Evolutionary conservation across 1,140 invertebrate genomes (phyloP), one percentile per base, ranked within the genome.

Genomic region (Radopholus similis): DNA sequence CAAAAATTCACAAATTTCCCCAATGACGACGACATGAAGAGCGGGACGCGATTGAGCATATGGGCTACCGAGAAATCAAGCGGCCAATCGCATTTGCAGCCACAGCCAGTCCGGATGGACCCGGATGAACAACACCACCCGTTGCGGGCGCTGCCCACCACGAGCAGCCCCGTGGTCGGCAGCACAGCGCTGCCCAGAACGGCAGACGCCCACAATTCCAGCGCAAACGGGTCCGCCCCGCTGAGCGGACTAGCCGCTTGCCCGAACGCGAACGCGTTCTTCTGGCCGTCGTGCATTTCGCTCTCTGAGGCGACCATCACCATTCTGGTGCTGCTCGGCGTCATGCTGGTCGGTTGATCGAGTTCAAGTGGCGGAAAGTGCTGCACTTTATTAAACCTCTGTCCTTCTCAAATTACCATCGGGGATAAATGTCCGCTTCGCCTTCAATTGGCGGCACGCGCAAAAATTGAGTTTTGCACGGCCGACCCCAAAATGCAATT

Each of bases 261-360:
- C 23, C 64, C 54, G 26, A 66, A 66, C 44, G 49, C 66, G 21
- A 49, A 64, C 42, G 42, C 47, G 15, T 44, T 53, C 37, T 35
- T 64, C 30, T 75, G 74, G 76, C 77, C 76, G 6, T 77, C 80
- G 13, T 81, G 79, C 64, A 62, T 81, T 30, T 62, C 68, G n/a
- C 37, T 83, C 9, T 60, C 64, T 15, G 77, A 77, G 37, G 79
- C 79, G 4, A 69, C 82, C 44, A 57, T 74, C 35, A 82, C 77
- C n/a, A 70, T 80, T 34, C 69, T 80, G 9, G 71, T 66, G 42
- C 73, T 82, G 71, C 70, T 82, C 5, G 70, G 70, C 57, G 81
- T 83, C 34, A 81, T 81, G 80, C 64, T 81, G 67, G 77, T 82
- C 56, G 63, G 73, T 21, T 23, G n/a, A 21, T 23, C 2, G 30